These are phyloP conservation scores for Ophonus ardosiacus DNA, from an alignment of 2,888 invertebrate species.

Conservation along the genomic window DNA sequence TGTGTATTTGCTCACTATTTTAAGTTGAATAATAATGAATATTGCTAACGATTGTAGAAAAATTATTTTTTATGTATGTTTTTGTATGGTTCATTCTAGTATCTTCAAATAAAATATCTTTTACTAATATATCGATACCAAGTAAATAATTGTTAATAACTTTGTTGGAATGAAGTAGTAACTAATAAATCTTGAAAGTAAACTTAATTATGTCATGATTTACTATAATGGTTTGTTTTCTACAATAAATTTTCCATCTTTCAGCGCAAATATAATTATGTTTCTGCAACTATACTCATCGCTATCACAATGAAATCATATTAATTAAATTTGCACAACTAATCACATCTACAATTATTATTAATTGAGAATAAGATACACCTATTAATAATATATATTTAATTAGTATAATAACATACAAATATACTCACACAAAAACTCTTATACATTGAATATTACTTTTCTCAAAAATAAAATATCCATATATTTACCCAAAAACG, in stretches of 20 bases:
- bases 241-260: slow-evolving; percentile 34
- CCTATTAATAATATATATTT: not conserved
- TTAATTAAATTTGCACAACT: slow-evolving; percentile 37
- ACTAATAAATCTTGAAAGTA: slow-evolving; percentile 30
- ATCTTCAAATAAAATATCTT: not conserved
- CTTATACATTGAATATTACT: too few relatives aligned
- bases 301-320: slow-evolving; percentile 28
- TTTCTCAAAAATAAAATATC: not conserved
- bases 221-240: slow-evolving; percentile 49
- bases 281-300: not conserved
- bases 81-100: not conserved
- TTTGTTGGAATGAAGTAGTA: not conserved
- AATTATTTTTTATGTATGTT: too few relatives aligned
- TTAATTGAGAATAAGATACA: slow-evolving; percentile 19
- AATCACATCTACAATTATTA: slow-evolving; percentile 11
- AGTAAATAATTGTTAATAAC: slow-evolving; percentile 31
- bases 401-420: not conserved
- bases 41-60: too few relatives aligned
- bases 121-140: not conserved
- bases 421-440: not conserved
- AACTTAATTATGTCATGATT: slow-evolving; percentile 40
- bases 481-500: not conserved
- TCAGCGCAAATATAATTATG: slow-evolving; percentile 12
- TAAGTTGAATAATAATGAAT: too few relatives aligned
- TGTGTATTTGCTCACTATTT: too few relatives aligned